Base-by-base conservation (phyloP, 2,113 vertebrate species). In the Urocynchramus pylzowi region DNA sequence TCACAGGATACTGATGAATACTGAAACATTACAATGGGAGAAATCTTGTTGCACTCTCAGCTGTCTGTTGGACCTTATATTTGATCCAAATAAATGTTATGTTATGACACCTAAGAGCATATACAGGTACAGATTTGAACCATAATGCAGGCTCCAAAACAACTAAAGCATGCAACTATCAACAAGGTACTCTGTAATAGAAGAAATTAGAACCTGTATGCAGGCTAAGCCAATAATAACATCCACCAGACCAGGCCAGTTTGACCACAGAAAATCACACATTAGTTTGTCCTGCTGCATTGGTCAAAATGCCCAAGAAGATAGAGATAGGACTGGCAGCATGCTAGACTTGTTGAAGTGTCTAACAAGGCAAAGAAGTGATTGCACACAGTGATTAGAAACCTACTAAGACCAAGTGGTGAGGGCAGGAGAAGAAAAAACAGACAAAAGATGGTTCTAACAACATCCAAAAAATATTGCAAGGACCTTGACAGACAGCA, bases 121-220 rank as follows among this genome's bases (percentile, higher is more conserved):
- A 61, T 54, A 28, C 16, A 67, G 27, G 60, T 37, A n/a, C 6
- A 71, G 11, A 44, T 9, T 39, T 19, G 6, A 85, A 18, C 13
- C 9, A 22, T 37, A 70, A 67, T 2, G 4, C 8, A 27, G 30
- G 31, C 18, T 65, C 10, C 23, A 69, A 84, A 87, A 70, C 44
- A 73, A 69, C 10, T 14, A 60, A 50, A 26, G 28, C 22, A 75
- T 63, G 50, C 3, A 1, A 13, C 17, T 23, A 61, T 12, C 18
- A 92, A 18, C 4, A 70, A 75, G 52, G 41, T 89, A 23, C 7
- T 35, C 13, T 7, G 17, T n/a, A 77, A 44, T 2, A 74, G 44
- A 82, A 71, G 9, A 67, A 53, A 2, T 0, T 19, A 39, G 2
- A 52, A 31, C 2, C 6, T 61, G 1, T 13, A 4, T 3, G 3